These are phyloP conservation scores for Hypselothyrea guttata DNA, from an alignment of 2,888 invertebrate genomes.

Conservation along the genomic window DNA sequence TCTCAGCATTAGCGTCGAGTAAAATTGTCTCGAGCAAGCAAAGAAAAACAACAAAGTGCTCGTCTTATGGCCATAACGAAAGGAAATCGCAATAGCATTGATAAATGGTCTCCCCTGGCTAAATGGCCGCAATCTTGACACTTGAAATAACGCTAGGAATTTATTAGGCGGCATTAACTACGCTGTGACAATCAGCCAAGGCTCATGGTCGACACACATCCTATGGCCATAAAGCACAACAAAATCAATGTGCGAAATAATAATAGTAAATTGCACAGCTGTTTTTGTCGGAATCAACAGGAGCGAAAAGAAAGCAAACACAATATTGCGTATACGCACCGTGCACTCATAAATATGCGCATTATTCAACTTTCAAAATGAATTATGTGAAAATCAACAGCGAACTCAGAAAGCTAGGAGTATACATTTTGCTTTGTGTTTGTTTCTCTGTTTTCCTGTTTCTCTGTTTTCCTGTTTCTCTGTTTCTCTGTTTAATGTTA, in stretches of 20 bases:
- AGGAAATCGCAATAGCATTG: conserved; percentile 23
- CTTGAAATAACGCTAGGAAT: conserved; percentile 54
- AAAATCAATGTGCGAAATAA: conserved; percentile 40
- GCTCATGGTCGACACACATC: neutral
- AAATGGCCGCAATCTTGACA: conserved; percentile 69
- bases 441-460: too few species aligned
- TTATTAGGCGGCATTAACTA: conserved; percentile 60
- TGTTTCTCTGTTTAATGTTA: too few species aligned
- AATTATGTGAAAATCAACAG: conserved; percentile 26
- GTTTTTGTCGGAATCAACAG: conserved; percentile 9
- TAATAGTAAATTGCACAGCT: conserved; percentile 11
- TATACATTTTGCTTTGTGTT: neutral
- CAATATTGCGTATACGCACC: conserved; percentile 48
- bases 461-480: too few species aligned
- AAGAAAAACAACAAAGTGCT: neutral
- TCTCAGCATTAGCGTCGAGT: conserved; percentile 12
- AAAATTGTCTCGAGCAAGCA: conserved; percentile 7
- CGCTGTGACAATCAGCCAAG: conserved; percentile 24
- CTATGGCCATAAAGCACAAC: conserved; percentile 14
- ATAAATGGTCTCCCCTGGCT: conserved; percentile 52
- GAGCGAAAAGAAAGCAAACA: conserved; percentile 7
- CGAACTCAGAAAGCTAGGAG: conserved; percentile 4
- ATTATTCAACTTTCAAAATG: conserved; percentile 50
- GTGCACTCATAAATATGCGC: conserved; percentile 53
- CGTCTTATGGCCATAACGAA: conserved; percentile 16